A percentile compares a stretch with the other conserved stretches of the same genome.
phyloP scores from a whole-genome alignment of 2,113 vertebrate genomes.

The Pica pica region DNA sequence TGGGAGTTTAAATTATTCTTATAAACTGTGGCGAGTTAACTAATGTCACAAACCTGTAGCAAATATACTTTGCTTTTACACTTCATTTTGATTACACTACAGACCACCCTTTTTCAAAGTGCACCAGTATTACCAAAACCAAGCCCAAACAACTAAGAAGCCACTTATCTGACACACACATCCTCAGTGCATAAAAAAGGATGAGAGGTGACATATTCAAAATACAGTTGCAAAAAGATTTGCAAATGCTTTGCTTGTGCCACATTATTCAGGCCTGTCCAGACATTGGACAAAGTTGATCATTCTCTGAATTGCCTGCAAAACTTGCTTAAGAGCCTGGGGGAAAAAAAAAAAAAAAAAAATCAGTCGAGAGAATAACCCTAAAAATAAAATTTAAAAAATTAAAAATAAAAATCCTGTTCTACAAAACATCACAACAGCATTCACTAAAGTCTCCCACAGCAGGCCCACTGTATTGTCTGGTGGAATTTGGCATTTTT shows the following conservation, averaged over 20 bases:
- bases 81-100: background rate
- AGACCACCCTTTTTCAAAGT: background rate
- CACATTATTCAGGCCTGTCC: background rate
- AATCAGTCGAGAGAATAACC: background rate
- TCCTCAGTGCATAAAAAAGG: background rate
- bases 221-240: background rate
- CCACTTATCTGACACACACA: background rate
- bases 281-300: background rate
- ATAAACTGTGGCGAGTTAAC: background rate
- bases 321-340: background rate
- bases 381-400: background rate
- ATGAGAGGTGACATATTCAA: background rate
- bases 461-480: slow-evolving; percentile 54
- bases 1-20: background rate
- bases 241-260: background rate
- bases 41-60: background rate
- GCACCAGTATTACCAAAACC: background rate
- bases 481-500: slow-evolving; percentile 59
- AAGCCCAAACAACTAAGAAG: background rate
- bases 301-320: background rate
- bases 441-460: slow-evolving; percentile 18
- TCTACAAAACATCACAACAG: slow-evolving; percentile 12
- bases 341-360: background rate
- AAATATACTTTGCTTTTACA: background rate
- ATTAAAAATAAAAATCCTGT: background rate